Conservation (phyloP, 2,888 invertebrate genomes). For the Oscheius sp. region DNA sequence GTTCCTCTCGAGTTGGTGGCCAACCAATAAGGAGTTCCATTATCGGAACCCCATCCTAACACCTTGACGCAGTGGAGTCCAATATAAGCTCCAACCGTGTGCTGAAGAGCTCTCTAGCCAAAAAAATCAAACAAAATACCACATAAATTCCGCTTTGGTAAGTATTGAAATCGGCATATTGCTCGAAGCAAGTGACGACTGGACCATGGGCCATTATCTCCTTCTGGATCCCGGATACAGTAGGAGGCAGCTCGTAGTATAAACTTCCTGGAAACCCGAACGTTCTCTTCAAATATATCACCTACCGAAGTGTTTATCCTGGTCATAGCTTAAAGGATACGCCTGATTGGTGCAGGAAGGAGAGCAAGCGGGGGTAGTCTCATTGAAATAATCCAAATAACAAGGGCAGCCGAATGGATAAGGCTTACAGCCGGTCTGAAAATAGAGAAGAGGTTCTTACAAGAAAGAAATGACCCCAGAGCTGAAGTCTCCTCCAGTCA, state of each 20-base stretch:
- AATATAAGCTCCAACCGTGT: conserved; percentile 78
- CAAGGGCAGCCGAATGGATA: conserved; percentile 84
- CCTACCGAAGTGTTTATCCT: conserved; percentile 31
- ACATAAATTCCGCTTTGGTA: conserved; percentile 80
- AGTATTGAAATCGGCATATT: conserved; percentile 83
- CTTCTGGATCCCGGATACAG: conserved; percentile 79
- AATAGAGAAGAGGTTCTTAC: no score
- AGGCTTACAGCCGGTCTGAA: conserved; percentile 79
- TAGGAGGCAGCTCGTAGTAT: conserved; percentile 72
- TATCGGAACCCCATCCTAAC: conserved; percentile 81
- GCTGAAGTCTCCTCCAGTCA: conserved; percentile 39
- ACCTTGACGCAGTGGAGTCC: conserved; percentile 88
- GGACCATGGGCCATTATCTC: conserved; percentile 82
- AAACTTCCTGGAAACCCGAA: neutral
- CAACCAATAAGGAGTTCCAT: conserved; percentile 83
- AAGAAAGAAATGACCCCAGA: no score
- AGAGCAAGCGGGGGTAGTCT: conserved; percentile 75
- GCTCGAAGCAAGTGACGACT: conserved; percentile 87
- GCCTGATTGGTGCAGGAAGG: conserved; percentile 81
- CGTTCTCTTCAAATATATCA: neutral
- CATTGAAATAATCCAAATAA: no score
- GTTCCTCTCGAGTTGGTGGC: no score
- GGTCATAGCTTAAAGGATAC: conserved; percentile 69
- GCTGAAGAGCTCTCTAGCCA: no score
- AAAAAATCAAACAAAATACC: no score